Base-by-base conservation (phyloP, 1,140 invertebrate species). In the Latrodectus geometricus region DNA sequence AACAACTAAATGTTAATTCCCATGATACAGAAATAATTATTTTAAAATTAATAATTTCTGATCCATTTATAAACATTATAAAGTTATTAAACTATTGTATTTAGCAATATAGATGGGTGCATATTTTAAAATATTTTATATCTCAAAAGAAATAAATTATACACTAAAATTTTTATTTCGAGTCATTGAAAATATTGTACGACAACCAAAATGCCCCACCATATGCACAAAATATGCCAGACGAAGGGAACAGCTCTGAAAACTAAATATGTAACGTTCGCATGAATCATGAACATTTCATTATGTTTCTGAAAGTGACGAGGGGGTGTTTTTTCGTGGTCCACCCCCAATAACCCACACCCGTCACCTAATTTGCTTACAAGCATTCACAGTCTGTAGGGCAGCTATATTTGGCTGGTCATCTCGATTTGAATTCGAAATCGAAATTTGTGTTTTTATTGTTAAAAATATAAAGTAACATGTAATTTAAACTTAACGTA, bases 201-300 rank as follows among this genome's bases (percentile, higher is more conserved):
- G 35, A 35, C 35, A 3, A 35, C 35, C 35, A 8, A 61, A 61
- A 61, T 61, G 54, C 2, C 54, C 54, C 54, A 61, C 54, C 11
- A 61, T 11, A 61, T 17, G 54, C 54, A 61, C 17, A 14, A 0
- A 61, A 61, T 61, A 17, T 17, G 65, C 20, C 61, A 66, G 21
- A 56, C 56, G 76, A 52, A 48, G 56, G 23, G 54, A 54, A 8
- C 35, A 70, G 15, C n/a, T 75, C 52, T 61, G 17, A 75, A 73
- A 83, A 66, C 72, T 74, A 75, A 83, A 83, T 72, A 52, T 83
- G 81, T 75, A 83, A 35, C 72, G 52, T 75, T 75, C 75, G 72
- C 81, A 83, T 83, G 81, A 83, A 83, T 83, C 81, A 83, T 83
- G 79, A 82, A 50, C 17, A 52, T 69, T 73, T 61, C 79, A 82